phyloP scores from a whole-genome alignment of 2,113 vertebrate species.

The Eubucco bourcierii region DNA sequence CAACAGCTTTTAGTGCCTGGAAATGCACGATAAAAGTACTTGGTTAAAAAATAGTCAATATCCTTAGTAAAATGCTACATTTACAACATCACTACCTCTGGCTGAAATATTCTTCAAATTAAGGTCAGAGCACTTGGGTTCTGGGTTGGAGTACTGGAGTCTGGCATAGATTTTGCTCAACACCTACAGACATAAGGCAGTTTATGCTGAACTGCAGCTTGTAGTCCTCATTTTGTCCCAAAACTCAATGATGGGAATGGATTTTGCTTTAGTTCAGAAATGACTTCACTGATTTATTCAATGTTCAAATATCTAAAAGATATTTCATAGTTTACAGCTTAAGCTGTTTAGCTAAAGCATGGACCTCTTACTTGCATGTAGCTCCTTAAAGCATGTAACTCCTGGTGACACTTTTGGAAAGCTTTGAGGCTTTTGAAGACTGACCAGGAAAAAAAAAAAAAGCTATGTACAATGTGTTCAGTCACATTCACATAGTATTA shows the following conservation, averaged over 20 bases:
- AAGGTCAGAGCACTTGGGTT: slow-evolving; percentile 27
- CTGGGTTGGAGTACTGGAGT: neutral
- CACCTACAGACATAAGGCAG: slow-evolving; percentile 36
- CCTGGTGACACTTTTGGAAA: neutral
- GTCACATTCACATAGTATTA: slow-evolving; percentile 48
- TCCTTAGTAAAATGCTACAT: slow-evolving; percentile 28
- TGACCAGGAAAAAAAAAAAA: neutral
- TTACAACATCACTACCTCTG: slow-evolving; percentile 12
- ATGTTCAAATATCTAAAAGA: slow-evolving; percentile 34
- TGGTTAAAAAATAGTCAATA: slow-evolving; percentile 26
- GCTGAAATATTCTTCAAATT: slow-evolving; percentile 47
- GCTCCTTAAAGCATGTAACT: slow-evolving; percentile 52
- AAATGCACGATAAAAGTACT: neutral
- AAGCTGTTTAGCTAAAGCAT: slow-evolving; percentile 54
- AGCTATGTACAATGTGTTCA: slow-evolving; percentile 50
- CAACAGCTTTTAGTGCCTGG: neutral
- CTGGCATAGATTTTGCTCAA: slow-evolving; percentile 43
- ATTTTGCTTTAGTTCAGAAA: neutral
- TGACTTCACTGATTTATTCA: neutral
- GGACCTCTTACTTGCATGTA: slow-evolving; percentile 12
- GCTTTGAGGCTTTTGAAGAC: slow-evolving; percentile 32
- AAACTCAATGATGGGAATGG: slow-evolving; percentile 14
- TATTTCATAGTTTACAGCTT: slow-evolving; percentile 45
- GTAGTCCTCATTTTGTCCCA: slow-evolving; percentile 34
- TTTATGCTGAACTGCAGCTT: slow-evolving; percentile 34